These are phyloP conservation scores for Chrysodeixis includens DNA, from an alignment of 2,888 invertebrate species.

Conservation along the genomic window DNA sequence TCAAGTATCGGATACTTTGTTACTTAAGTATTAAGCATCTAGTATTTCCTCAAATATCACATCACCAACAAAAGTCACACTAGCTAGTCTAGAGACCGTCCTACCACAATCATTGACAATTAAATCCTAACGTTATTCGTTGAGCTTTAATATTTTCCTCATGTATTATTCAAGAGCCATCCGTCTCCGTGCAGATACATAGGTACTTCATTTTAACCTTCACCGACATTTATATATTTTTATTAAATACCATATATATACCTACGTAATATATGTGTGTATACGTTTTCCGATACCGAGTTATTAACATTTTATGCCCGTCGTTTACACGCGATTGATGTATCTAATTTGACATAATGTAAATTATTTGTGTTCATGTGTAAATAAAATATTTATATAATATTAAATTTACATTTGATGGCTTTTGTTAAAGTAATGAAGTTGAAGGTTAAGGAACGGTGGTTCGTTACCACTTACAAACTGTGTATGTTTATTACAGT, in stretches of 20 bases:
- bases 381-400: neutral
- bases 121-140: constrained; percentile 10
- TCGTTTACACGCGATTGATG: constrained; percentile 41
- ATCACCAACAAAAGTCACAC: neutral
- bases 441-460: neutral
- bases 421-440: constrained; percentile 23
- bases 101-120: constrained; percentile 18
- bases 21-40: no score
- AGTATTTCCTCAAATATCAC: no score
- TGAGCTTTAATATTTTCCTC: constrained; percentile 56
- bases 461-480: neutral
- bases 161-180: constrained; percentile 59
- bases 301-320: constrained; percentile 46
- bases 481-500: neutral
- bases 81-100: neutral
- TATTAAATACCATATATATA: constrained; percentile 31
- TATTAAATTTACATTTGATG: constrained; percentile 12
- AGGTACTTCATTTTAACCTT: constrained; percentile 58
- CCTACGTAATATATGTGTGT: constrained; percentile 10
- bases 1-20: no score
- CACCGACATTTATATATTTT: constrained; percentile 56
- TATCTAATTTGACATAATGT: constrained; percentile 37
- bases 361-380: constrained; percentile 23
- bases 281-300: constrained; percentile 17
- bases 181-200: constrained; percentile 57